Evolutionary conservation across 1,140 invertebrate species (phyloP), one percentile per base, ranked within the genome.

Genomic region (Eupeodes corollae): DNA sequence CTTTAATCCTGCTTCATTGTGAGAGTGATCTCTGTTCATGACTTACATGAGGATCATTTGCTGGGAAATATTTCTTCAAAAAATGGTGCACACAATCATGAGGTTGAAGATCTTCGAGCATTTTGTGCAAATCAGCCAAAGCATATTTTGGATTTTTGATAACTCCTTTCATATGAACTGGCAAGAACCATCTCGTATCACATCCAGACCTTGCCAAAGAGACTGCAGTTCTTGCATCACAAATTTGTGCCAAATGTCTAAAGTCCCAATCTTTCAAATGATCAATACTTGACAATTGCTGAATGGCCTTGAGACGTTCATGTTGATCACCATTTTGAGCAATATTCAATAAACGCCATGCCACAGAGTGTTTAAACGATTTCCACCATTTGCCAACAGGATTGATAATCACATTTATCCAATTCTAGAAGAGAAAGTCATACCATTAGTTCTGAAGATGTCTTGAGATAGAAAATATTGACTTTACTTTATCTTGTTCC

Each of bases 181-280:
- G 65, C 46, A 82, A 76, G 51, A 80, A 78, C 53, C 73, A 70
- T 44, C 70, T 60, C 55, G 77, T 71, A 37, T 72, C 71, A 53
- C 74, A 68, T 19, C 70, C 61, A 14, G 70, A 72, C 53, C 80
- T 63, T 19, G 79, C 78, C 42, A 83, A 61, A 18, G 72, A 74
- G 9, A 80, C 68, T 5, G 79, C 79, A 14, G 78, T 81, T 58
- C 69, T 73, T 26, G 76, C 70, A 69, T 82, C 75, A 50, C 79
- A 73, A 57, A 76, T 77, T 61, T 81, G 79, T 5, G 79, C 78
- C 47, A 82, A 68, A 46, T 78, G 72, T 18, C 64, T 62, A 65
- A 73, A 81, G 43, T 81, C 76, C 77, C 77, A 80, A 51, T 77
- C 72, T 54, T 68, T 68, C 0, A 68, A 52, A 40, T 68, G 64